phyloP scores from a whole-genome alignment of 2,113 vertebrate genomes.

The Mionectes macconnelli region DNA sequence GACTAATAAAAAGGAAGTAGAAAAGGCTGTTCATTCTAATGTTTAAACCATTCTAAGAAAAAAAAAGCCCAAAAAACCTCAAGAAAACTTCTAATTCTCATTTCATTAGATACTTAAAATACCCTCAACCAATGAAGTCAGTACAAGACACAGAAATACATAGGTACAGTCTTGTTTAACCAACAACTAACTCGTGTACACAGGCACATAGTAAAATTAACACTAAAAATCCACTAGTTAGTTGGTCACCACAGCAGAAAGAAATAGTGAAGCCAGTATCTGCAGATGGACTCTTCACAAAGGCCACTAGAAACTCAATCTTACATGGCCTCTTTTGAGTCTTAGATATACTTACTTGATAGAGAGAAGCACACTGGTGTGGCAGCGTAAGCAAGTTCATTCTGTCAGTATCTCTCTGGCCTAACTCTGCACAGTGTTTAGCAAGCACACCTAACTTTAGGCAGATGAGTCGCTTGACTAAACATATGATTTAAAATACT shows the following conservation, averaged over 20 bases:
- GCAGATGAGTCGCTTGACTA: not conserved
- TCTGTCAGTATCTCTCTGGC: not conserved
- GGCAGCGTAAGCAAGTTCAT: not conserved
- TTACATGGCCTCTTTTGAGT: not conserved
- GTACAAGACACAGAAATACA: not conserved
- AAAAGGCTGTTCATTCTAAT: not conserved
- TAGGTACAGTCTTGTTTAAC: not conserved
- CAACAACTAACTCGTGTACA: not conserved
- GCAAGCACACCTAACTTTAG: not conserved
- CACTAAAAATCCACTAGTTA: not conserved
- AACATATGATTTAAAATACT: slow-evolving; percentile 2
- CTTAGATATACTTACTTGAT: not conserved
- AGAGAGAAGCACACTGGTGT: not conserved
- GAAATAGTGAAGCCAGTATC: not conserved
- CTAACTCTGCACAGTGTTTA: not conserved
- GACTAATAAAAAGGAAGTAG: not conserved
- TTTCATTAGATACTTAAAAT: not conserved
- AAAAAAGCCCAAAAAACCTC: not conserved
- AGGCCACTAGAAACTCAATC: not conserved
- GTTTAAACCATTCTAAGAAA: not conserved
- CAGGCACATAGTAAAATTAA: not conserved
- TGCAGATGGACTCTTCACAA: not conserved
- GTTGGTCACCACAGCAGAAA: not conserved
- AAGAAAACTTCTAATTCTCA: not conserved
- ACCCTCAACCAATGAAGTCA: not conserved